Percentiles rank a stretch among this genome's conserved stretches.
phyloP scores from a whole-genome alignment of 2,888 invertebrate species.

The Aleiodes alternator region DNA sequence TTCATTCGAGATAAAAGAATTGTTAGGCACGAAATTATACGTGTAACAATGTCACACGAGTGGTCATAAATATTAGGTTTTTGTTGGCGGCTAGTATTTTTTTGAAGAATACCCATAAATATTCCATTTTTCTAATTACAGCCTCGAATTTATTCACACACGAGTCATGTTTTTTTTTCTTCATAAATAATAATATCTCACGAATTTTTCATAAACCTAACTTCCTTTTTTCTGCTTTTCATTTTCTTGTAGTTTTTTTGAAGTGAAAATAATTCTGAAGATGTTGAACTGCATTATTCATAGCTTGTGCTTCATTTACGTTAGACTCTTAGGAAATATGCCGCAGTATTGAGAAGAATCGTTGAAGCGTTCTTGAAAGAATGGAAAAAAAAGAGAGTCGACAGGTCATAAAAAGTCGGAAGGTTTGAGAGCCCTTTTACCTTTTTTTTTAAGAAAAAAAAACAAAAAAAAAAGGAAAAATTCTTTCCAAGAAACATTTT shows the following conservation, averaged over 20 bases:
- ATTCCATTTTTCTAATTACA: constrained; percentile 9
- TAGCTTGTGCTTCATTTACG: neutral
- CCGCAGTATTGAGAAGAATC: neutral
- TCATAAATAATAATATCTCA: neutral
- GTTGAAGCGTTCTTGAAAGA: constrained; percentile 12
- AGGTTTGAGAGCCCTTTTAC: neutral
- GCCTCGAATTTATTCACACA: neutral
- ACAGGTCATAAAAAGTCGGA: constrained; percentile 28
- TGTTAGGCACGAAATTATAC: neutral
- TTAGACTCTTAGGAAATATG: constrained; percentile 10
- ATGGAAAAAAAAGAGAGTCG: constrained; percentile 2
- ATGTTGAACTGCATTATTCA: constrained; percentile 26
- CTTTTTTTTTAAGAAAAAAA: constrained; percentile 8
- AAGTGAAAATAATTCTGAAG: neutral
- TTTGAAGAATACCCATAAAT: neutral
- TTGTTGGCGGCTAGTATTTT: too few species aligned
- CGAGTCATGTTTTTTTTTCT: constrained; percentile 17
- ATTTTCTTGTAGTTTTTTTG: neutral
- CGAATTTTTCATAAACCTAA: neutral
- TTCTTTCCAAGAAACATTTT: neutral
- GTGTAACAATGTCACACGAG: neutral
- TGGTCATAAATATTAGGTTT: neutral
- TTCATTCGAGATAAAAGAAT: neutral
- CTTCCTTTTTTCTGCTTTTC: neutral
- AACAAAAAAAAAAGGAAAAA: neutral